These are phyloP conservation scores for Paedocypris micromegethes DNA, from an alignment of 2,797 vertebrate genomes.

Conservation along the genomic window DNA sequence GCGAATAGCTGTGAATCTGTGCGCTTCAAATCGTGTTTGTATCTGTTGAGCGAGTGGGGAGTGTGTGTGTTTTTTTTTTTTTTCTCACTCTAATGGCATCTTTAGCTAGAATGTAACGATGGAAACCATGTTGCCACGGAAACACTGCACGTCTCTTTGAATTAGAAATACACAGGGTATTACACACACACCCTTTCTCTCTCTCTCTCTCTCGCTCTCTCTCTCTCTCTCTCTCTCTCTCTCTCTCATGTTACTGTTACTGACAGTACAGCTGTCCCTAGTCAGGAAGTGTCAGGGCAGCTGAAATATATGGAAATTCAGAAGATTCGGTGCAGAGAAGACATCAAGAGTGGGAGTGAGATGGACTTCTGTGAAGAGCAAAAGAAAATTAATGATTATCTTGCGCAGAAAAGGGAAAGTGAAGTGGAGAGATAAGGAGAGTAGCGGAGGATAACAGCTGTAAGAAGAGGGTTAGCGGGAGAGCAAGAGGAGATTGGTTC, in stretches of 20 bases:
- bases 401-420: conserved; percentile 13
- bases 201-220: conserved; percentile 22
- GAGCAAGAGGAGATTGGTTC: conserved; percentile 22
- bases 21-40: neutral
- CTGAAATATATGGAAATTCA: conserved; percentile 20
- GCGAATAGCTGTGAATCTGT: conserved; percentile 10
- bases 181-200: conserved; percentile 52
- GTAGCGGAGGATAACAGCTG: conserved; percentile 42
- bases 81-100: conserved; percentile 76
- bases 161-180: conserved; percentile 81
- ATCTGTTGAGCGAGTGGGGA: neutral
- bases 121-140: conserved; percentile 86
- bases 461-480: conserved; percentile 32
- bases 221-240: conserved; percentile 19
- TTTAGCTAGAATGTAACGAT: conserved; percentile 74
- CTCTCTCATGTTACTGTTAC: conserved; percentile 32
- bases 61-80: conserved; percentile 45
- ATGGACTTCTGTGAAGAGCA: conserved; percentile 33
- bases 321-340: conserved; percentile 9
- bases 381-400: conserved; percentile 42
- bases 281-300: conserved; percentile 51
- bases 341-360: conserved; percentile 14
- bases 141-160: conserved; percentile 88
- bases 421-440: conserved; percentile 33
- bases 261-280: conserved; percentile 67